Percentiles rank a stretch among this genome's conserved stretches.
phyloP scores from a whole-genome alignment of 2,888 invertebrate species.

The Scaptodrosophila latifasciaeformis region DNA sequence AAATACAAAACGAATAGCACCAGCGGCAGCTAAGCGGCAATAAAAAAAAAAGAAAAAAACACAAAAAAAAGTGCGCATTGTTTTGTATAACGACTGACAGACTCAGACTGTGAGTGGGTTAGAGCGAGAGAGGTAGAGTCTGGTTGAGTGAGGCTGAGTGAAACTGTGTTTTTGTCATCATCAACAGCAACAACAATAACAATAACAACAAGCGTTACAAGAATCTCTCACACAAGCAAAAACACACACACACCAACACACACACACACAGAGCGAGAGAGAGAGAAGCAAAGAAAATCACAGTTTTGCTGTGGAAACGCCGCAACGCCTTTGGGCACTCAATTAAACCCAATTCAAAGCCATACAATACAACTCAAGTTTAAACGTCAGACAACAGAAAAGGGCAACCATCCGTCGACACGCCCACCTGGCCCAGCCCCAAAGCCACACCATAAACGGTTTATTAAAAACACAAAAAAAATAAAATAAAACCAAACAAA shows the following conservation, averaged over 20 bases:
- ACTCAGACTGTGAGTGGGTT: too few species aligned
- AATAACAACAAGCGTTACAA: too few species aligned
- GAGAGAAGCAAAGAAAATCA: background rate
- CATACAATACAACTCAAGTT: conserved; percentile 26
- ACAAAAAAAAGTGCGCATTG: conserved; percentile 44
- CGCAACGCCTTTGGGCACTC: conserved; percentile 56
- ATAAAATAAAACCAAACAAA: too few species aligned
- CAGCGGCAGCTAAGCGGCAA: conserved; percentile 35
- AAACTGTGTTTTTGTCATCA: too few species aligned
- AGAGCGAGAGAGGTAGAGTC: too few species aligned
- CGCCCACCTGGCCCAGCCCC: too few species aligned
- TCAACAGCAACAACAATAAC: conserved; percentile 16
- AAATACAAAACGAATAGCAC: conserved; percentile 15
- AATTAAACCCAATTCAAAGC: conserved; percentile 56
- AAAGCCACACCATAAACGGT: too few species aligned
- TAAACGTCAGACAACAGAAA: conserved; percentile 22
- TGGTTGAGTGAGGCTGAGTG: too few species aligned
- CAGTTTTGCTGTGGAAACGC: background rate
- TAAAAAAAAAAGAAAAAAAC: conserved; percentile 26
- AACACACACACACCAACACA: conserved; percentile 2
- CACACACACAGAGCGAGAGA: background rate
- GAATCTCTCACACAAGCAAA: background rate
- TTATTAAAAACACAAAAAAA: too few species aligned
- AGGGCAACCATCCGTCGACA: too few species aligned
- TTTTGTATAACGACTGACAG: too few species aligned